Percentiles rank a stretch among this genome's conserved stretches.
Evolutionary conservation across 2,888 invertebrate genomes (phyloP).

Genomic region (Aricia artaxerxes): DNA sequence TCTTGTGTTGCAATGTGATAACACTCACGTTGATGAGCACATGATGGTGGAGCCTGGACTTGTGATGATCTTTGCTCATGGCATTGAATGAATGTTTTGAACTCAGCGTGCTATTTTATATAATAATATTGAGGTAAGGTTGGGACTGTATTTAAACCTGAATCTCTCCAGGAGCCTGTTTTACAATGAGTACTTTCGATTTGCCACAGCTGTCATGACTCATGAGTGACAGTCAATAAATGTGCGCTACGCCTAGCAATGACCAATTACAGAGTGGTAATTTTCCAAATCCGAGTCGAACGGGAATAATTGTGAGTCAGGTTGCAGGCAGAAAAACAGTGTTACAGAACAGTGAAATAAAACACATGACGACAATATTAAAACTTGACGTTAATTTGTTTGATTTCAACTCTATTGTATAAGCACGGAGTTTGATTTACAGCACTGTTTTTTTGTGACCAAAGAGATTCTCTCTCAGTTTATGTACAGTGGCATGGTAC

Average conservation of each 20-base stretch:
- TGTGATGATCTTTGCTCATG: conserved; percentile 99
- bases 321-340: too few relatives aligned
- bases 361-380: too few relatives aligned
- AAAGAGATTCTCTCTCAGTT: background rate
- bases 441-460: background rate
- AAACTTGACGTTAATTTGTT: too few relatives aligned
- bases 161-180: background rate
- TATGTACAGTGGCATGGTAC: background rate
- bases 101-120: background rate
- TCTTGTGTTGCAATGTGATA: conserved; percentile 95
- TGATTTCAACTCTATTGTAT: too few relatives aligned
- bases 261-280: background rate
- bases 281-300: background rate
- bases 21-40: conserved; percentile 96
- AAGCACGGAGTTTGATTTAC: background rate
- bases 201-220: background rate
- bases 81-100: conserved; percentile 84
- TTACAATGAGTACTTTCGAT: background rate
- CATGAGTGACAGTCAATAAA: background rate
- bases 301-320: too few relatives aligned
- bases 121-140: background rate
- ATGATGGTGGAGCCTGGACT: conserved; percentile 98
- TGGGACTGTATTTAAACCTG: too few relatives aligned
- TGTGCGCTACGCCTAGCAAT: too few relatives aligned
- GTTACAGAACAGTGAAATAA: background rate